A percentile compares a stretch with the other conserved stretches of the same genome.
Evolutionary conservation across 1,140 invertebrate species (phyloP).

Genomic region (Tetramorium parvispinum): DNA sequence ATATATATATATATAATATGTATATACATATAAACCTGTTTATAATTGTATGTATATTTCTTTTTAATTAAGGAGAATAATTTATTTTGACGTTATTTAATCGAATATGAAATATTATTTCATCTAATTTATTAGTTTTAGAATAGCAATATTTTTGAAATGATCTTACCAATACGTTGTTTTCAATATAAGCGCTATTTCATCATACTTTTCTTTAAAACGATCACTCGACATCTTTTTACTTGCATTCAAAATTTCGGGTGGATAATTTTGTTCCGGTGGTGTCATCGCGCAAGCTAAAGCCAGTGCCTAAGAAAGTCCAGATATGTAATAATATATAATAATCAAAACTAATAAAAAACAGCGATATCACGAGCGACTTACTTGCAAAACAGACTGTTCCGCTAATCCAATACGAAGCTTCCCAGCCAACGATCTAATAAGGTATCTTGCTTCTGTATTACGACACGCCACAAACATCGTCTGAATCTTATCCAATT

Average conservation of each 20-base stretch:
- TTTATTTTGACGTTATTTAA: background rate
- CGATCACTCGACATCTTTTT: constrained; percentile 88
- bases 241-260: constrained; percentile 88
- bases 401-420: constrained; percentile 98
- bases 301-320: constrained; percentile 90
- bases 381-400: constrained; percentile 95
- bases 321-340: constrained; percentile 14
- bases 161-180: constrained; percentile 94
- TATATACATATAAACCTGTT: too few relatives aligned
- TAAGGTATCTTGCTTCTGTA: constrained; percentile 96
- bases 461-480: constrained; percentile 97
- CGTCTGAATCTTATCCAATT: constrained; percentile 96
- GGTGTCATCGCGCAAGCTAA: constrained; percentile 92
- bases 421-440: constrained; percentile 97
- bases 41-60: too few relatives aligned
- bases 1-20: too few relatives aligned
- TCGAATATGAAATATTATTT: background rate
- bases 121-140: background rate
- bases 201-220: constrained; percentile 93
- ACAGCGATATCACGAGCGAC: background rate
- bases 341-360: too few relatives aligned
- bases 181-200: constrained; percentile 93
- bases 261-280: constrained; percentile 89
- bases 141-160: background rate
- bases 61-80: background rate